Evolutionary conservation across 1,140 invertebrate species (phyloP), one percentile per base, ranked within the genome.

Genomic region (Drosophila prosaltans): DNA sequence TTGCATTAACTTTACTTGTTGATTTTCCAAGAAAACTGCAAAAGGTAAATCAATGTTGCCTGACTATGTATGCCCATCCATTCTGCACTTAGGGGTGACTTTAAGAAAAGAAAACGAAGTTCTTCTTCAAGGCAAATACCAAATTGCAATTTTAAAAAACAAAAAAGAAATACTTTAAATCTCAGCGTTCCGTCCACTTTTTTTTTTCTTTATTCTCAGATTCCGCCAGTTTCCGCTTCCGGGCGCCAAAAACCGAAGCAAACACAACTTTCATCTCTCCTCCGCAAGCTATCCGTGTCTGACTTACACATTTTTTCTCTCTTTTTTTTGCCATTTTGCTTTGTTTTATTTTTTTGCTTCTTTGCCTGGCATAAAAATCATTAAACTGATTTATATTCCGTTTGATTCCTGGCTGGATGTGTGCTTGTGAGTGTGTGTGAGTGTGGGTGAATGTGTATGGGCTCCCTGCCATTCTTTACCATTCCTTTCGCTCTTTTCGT

Each of bases 381-480:
- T 83, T 83, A 79, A 82, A 83, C 80, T 83, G 80, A 83, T 83
- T 83, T 83, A 83, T 83, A 83, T 83, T 83, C 80, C 80, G 80
- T 82, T 82, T 82, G 80, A 82, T 82, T 78, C 75, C 57, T 48
- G 62, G 26, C 43, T 66, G 54, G 57, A 60, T 40, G 73, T 72
- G 74, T 75, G 72, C 68, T 36, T 36, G 61, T 36, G 66, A 76
- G 59, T 57, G 59, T 61, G 59, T 62, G 60, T 60, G 58, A 39
- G 58, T 45, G 60, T 48, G 69, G 28, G 28, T 36, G 32, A 5
- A 5, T 36, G 32, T 36, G 32, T 36, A 1, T 36, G 32, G 32
- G 32, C 32, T 36, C 6, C 32, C 6, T 36, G 32, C 32, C 32
- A 36, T 36, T 40, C 65, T 48, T 59, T 64, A 21, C 26, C 40